Evolutionary conservation across 2,113 vertebrate genomes (phyloP).

Genomic region (Epinephelus moara): DNA sequence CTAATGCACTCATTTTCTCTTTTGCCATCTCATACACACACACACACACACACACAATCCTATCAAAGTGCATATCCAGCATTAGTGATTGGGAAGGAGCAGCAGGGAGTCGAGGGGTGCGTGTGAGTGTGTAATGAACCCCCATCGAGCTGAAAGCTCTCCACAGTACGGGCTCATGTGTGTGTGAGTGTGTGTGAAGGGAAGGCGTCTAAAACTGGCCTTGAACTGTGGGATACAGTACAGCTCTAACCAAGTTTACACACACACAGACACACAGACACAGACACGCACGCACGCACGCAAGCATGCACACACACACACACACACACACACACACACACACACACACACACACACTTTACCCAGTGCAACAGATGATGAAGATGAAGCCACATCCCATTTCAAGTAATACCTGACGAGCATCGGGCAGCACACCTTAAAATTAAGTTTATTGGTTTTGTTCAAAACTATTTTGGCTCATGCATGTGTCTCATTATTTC

Average conservation of each 20-base stretch:
- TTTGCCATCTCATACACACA: slow-evolving; percentile 19
- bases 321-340: too few relatives aligned
- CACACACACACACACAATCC: slow-evolving; percentile 3
- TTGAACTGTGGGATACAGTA: slow-evolving; percentile 12
- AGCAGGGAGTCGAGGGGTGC: slow-evolving; percentile 52
- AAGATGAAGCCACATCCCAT: too few relatives aligned
- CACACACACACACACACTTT: background rate
- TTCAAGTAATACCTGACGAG: too few relatives aligned
- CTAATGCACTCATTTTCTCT: slow-evolving; percentile 33
- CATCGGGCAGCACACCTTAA: too few relatives aligned
- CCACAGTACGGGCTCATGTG: slow-evolving; percentile 6
- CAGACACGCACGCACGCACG: too few relatives aligned
- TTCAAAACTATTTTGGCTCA: too few relatives aligned
- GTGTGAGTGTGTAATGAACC: slow-evolving; percentile 51
- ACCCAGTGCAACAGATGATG: too few relatives aligned
- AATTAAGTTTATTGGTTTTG: too few relatives aligned
- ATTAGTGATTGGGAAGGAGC: slow-evolving; percentile 47
- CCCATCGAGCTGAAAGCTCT: slow-evolving; percentile 49
- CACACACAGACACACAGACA: background rate
- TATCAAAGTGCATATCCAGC: slow-evolving; percentile 60
- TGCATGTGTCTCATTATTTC: too few relatives aligned
- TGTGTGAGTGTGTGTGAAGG: slow-evolving; percentile 10
- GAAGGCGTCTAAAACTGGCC: slow-evolving; percentile 16
- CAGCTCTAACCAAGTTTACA: slow-evolving; percentile 17
- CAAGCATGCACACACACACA: background rate